These are phyloP conservation scores for Huso huso DNA, from an alignment of 2,797 vertebrate species.

Conservation along the genomic window DNA sequence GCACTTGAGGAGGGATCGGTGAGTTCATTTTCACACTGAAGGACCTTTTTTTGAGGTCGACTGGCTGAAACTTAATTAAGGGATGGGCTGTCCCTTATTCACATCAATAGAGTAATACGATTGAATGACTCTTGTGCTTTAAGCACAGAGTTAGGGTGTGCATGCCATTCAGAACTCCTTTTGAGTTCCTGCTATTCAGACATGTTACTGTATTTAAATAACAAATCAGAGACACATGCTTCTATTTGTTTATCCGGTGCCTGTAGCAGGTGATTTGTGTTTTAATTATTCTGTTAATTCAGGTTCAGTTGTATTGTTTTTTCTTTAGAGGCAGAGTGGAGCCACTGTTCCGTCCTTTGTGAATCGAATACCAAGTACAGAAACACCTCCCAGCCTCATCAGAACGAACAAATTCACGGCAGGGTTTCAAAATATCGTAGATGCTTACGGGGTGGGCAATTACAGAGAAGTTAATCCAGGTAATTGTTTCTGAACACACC, in stretches of 20 bases:
- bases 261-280: conserved; percentile 5
- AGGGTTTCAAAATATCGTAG: conserved; percentile 94
- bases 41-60: no score
- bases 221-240: conserved; percentile 8
- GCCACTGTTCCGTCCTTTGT: conserved; percentile 88
- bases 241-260: conserved; percentile 12
- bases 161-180: background rate
- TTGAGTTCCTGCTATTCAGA: background rate
- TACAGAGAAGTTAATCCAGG: conserved; percentile 97
- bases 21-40: conserved; percentile 36
- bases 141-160: background rate
- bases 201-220: background rate
- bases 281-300: background rate
- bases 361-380: conserved; percentile 83
- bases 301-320: background rate
- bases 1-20: conserved; percentile 90
- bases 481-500: conserved; percentile 25
- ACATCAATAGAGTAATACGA: background rate
- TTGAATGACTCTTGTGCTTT: background rate
- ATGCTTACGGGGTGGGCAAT: conserved; percentile 84
- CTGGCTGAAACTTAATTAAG: no score
- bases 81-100: background rate
- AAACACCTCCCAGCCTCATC: conserved; percentile 86
- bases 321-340: conserved; percentile 73
- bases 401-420: conserved; percentile 94